Evolutionary conservation across 2,888 invertebrate genomes (phyloP), one percentile per base, ranked within the genome.

Genomic region (Drosophila atripex): DNA sequence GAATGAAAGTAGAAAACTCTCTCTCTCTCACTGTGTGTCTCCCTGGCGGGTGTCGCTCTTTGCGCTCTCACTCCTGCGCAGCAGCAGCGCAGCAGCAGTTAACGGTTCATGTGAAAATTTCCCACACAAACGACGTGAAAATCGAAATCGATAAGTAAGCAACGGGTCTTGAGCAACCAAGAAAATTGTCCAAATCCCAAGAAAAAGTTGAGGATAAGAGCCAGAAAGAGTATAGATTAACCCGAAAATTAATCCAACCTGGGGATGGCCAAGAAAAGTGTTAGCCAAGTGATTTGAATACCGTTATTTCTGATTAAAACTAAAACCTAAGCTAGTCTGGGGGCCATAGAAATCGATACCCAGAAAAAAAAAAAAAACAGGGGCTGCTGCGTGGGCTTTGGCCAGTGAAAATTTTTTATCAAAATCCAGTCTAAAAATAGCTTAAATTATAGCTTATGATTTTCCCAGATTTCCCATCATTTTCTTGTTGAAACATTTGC

Each of bases 251-350:
- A 6, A 14, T 7, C 5, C 11, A 32, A 55, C 25, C 47, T 14
- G 73, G 84, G 79, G 80, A 89, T 89, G 89, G 88, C 91, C 49
- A 91, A 90, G 73, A 91, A 90, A 87, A 91, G 89, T 90, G 91
- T 91, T 91, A 90, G 91, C 72, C 49, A 28, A 52, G 64, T 46
- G 64, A 52, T 61, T 53, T 50, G 23, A 75, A 68, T 68, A 64
- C 25, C 23, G 63, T 60, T 43, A 25, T 53, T 38, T 14, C 21
- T 21, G 11, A 16, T 11, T 11, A 18, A 45, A 32, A 28, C 45
- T 50, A 59, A 65, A 56, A 57, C 3, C 25, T 21, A 55, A 64
- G 54, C 55, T 59, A 52, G 49, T 50, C 55, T 21, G 54, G 16
- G 3, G 16, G 3, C 30, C 60, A 28, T 23, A 66, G 52, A 65